phyloP scores from a whole-genome alignment of 2,888 invertebrate species.

The Tryphoninae sp. region DNA sequence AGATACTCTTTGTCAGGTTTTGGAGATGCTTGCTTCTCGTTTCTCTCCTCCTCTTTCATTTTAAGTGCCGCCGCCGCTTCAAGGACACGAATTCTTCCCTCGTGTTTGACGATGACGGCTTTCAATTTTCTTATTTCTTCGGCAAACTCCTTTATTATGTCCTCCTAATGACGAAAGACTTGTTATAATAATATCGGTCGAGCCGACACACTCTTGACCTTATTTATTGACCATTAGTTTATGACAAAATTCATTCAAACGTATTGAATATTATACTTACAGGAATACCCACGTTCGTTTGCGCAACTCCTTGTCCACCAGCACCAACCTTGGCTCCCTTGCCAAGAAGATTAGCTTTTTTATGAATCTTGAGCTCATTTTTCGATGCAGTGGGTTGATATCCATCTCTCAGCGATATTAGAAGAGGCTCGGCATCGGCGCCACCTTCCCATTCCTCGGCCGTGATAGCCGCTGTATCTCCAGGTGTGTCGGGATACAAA shows the following conservation, averaged over 20 bases:
- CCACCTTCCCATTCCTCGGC: slow-evolving; percentile 97
- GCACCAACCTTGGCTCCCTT: slow-evolving; percentile 82
- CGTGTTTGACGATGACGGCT: slow-evolving; percentile 96
- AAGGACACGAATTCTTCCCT: slow-evolving; percentile 91
- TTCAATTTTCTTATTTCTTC: slow-evolving; percentile 96
- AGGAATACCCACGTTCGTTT: slow-evolving; percentile 68
- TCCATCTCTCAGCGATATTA: slow-evolving; percentile 95
- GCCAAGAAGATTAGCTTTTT: slow-evolving; percentile 92
- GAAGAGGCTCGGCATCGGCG: slow-evolving; percentile 93
- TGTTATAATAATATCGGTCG: background rate
- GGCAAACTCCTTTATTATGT: slow-evolving; percentile 90
- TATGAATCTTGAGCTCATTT: slow-evolving; percentile 88
- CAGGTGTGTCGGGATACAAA: slow-evolving; percentile 96
- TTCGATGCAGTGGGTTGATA: slow-evolving; percentile 84
- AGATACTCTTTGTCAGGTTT: slow-evolving; percentile 75
- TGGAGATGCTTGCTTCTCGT: slow-evolving; percentile 77
- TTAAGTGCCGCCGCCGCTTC: slow-evolving; percentile 85
- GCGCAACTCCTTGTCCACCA: slow-evolving; percentile 64
- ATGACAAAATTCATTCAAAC: background rate
- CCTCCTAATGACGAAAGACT: slow-evolving; percentile 82
- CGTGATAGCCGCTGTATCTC: slow-evolving; percentile 93
- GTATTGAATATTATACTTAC: slow-evolving; percentile 67
- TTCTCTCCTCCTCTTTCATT: slow-evolving; percentile 80
- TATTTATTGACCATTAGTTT: background rate
- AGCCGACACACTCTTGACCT: background rate